Conservation (phyloP, 2,113 vertebrate species). For the Sylvietta virens region DNA sequence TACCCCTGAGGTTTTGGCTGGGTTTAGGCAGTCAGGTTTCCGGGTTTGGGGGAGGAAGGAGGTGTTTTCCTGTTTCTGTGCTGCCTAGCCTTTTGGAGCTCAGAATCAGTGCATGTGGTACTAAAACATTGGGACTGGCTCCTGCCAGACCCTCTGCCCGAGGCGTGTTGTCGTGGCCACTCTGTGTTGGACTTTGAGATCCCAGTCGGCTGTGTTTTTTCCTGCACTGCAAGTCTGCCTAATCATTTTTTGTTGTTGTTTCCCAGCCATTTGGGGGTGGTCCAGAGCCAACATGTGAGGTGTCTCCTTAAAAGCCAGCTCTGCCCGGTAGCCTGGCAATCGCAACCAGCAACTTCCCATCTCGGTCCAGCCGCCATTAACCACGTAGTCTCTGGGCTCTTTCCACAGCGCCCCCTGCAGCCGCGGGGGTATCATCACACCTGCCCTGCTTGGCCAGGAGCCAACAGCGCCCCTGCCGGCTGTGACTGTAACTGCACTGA, state of each 20-base stretch:
- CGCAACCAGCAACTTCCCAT: too few species aligned
- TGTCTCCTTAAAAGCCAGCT: accelerated
- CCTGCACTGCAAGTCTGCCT: not conserved
- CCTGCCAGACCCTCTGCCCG: not conserved
- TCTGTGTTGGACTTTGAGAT: not conserved
- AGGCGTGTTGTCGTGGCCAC: accelerated
- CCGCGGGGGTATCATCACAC: not conserved
- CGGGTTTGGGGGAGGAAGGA: not conserved
- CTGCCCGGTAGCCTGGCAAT: not conserved
- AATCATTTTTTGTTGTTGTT: not conserved
- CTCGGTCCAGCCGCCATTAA: not conserved
- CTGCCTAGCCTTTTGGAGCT: not conserved
- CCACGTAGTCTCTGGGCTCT: too few species aligned
- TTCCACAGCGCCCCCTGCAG: not conserved
- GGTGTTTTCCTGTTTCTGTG: not conserved
- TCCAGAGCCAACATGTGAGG: too few species aligned
- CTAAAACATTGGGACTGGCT: accelerated
- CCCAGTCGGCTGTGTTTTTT: not conserved
- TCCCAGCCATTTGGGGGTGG: not conserved
- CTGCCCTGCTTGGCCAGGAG: not conserved
- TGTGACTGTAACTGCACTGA: too few species aligned
- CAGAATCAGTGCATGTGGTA: not conserved
- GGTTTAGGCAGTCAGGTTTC: not conserved
- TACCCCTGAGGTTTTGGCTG: not conserved
- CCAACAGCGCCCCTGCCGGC: too few species aligned